A percentile compares a stretch with the other conserved stretches of the same genome.
Conservation (phyloP, 2,888 invertebrate species). For the Scotopteryx bipunctaria region DNA sequence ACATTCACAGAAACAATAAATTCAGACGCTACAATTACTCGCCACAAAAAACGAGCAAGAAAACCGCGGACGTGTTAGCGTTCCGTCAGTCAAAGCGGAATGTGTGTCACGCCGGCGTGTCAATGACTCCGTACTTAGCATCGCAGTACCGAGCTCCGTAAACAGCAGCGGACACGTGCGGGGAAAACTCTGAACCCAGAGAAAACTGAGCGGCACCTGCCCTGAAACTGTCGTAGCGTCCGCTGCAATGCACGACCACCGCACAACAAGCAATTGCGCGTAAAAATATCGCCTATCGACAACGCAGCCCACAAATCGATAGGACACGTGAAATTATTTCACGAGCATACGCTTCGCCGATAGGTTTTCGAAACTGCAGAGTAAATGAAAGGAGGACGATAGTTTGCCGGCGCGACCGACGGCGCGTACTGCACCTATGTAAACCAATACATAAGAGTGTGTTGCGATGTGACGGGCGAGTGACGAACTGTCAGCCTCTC, state of each 20-base stretch:
- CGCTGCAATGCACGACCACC: conserved; percentile 46
- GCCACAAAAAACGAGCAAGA: conserved; percentile 56
- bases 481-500: conserved; percentile 77
- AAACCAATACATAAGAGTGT: conserved; percentile 73
- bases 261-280: conserved; percentile 51
- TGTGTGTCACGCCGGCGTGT: conserved; percentile 81
- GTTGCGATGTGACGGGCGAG: conserved; percentile 71
- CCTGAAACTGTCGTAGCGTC: conserved; percentile 50
- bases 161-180: conserved; percentile 73
- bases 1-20: conserved; percentile 52
- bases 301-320: conserved; percentile 47
- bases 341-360: conserved; percentile 37
- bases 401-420: conserved; percentile 68
- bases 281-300: conserved; percentile 53
- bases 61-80: conserved; percentile 64
- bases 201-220: conserved; percentile 44
- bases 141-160: conserved; percentile 62
- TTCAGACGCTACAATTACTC: conserved; percentile 48
- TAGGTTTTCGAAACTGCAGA: conserved; percentile 59
- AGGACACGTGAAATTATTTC: conserved; percentile 48
- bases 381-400: conserved; percentile 59
- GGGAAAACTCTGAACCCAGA: conserved; percentile 52
- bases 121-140: conserved; percentile 72
- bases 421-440: conserved; percentile 69
- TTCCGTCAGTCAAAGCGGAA: conserved; percentile 71